A percentile compares a stretch with the other conserved stretches of the same genome.
Conservation (phyloP, 2,113 vertebrate species). For the Sula dactylatra region DNA sequence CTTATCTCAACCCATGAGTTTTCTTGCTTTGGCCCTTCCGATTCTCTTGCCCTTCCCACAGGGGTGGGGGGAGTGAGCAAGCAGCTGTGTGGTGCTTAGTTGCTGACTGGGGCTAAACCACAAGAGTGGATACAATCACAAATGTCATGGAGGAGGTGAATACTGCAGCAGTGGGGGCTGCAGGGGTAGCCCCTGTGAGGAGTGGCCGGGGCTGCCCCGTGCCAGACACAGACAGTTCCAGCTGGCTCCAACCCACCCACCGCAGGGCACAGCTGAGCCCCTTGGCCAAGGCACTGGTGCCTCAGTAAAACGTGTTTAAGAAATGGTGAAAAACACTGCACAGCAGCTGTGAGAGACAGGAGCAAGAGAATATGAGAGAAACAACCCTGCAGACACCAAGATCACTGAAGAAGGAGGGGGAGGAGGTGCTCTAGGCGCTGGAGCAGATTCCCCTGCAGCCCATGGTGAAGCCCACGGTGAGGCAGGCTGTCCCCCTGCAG, state of each 20-base stretch:
- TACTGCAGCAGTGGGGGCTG: no score
- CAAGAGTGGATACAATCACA: no score
- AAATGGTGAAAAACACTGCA: neutral
- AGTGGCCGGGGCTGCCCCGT: fast-evolving
- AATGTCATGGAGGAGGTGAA: neutral
- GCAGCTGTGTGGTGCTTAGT: no score
- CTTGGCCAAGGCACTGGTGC: fast-evolving
- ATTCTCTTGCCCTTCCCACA: no score
- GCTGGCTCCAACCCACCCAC: fast-evolving
- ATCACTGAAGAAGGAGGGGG: neutral
- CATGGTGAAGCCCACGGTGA: neutral
- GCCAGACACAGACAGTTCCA: neutral
- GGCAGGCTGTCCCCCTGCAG: neutral
- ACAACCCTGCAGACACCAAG: neutral
- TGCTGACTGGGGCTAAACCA: no score
- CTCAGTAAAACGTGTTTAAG: neutral
- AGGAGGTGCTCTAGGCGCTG: fast-evolving
- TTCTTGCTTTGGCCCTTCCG: no score
- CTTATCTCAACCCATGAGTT: no score
- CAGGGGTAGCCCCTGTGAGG: neutral
- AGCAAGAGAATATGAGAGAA: neutral
- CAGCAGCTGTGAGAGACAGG: neutral
- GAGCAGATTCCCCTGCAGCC: neutral
- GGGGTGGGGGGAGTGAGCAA: no score
- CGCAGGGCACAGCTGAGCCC: fast-evolving